These are phyloP conservation scores for Forficula auricularia DNA, from an alignment of 1,140 invertebrate species.

Conservation along the genomic window DNA sequence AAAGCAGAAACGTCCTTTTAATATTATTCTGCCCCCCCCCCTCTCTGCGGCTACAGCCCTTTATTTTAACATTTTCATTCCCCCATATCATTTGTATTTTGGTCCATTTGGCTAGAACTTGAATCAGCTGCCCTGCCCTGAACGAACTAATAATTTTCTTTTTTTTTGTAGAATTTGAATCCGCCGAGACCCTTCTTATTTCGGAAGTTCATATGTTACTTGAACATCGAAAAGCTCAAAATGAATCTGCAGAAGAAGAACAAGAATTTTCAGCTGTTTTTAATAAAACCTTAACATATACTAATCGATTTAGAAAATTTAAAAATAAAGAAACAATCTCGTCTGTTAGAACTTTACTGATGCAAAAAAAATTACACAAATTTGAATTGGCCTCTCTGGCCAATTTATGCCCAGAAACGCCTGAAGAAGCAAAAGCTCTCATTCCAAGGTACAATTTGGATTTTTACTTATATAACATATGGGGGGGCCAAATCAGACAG, in stretches of 20 bases:
- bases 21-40: no score
- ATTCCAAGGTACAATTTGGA: slow-evolving; percentile 59
- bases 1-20: no score
- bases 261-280: slow-evolving; percentile 97
- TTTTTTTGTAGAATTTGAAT: slow-evolving; percentile 75
- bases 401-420: slow-evolving; percentile 93
- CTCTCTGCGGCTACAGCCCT: no score
- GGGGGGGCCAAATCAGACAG: no score
- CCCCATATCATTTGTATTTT: no score
- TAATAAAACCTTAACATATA: slow-evolving; percentile 93
- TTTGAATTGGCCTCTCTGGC: slow-evolving; percentile 95
- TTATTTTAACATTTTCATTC: no score
- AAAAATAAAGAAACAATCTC: slow-evolving; percentile 97
- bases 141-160: slow-evolving; percentile 2
- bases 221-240: slow-evolving; percentile 92
- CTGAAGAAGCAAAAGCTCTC: slow-evolving; percentile 91
- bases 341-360: slow-evolving; percentile 78
- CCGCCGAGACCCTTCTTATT: slow-evolving; percentile 91
- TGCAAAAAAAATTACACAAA: slow-evolving; percentile 92
- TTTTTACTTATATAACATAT: no score
- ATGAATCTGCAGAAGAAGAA: slow-evolving; percentile 95
- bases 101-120: no score
- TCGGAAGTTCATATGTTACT: slow-evolving; percentile 97
- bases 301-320: slow-evolving; percentile 88
- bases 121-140: no score